Percentiles rank a stretch among this genome's conserved stretches.
phyloP scores from a whole-genome alignment of 1,140 invertebrate species.

The Samia ricini region DNA sequence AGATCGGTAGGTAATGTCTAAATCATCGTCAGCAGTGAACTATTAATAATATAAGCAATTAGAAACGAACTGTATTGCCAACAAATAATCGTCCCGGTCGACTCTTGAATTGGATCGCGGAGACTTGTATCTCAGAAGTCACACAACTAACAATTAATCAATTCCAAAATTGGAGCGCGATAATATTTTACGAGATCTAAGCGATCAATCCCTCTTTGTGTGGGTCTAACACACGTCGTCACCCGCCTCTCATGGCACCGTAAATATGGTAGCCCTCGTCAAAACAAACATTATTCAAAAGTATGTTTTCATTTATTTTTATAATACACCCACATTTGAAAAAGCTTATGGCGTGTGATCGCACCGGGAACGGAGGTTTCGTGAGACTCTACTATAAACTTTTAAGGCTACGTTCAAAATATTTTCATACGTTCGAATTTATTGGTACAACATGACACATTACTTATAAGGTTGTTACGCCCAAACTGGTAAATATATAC shows the following conservation, averaged over 20 bases:
- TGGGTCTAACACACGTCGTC: constrained; percentile 66
- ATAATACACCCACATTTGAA: constrained; percentile 54
- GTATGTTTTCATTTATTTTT: constrained; percentile 68
- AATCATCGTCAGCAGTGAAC: constrained; percentile 34
- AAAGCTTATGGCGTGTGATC: constrained; percentile 54
- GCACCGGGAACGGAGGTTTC: constrained; percentile 33
- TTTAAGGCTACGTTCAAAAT: constrained; percentile 35
- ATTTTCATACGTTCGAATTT: constrained; percentile 28
- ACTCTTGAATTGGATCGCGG: constrained; percentile 53
- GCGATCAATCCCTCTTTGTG: constrained; percentile 70
- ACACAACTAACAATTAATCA: constrained; percentile 69
- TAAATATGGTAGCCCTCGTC: constrained; percentile 58
- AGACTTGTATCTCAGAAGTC: constrained; percentile 31
- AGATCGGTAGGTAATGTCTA: constrained; percentile 30
- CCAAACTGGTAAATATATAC: constrained; percentile 10
- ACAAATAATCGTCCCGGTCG: constrained; percentile 46
- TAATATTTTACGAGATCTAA: constrained; percentile 62
- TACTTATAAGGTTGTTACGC: constrained; percentile 17
- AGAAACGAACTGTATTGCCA: constrained; percentile 42
- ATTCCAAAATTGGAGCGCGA: constrained; percentile 59
- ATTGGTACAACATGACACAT: constrained; percentile 19
- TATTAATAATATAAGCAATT: constrained; percentile 50
- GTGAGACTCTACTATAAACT: constrained; percentile 43
- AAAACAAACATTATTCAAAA: constrained; percentile 72
- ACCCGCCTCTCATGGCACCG: constrained; percentile 31